A percentile compares a stretch with the other conserved stretches of the same genome.
These are phyloP conservation scores for Phoxinus phoxinus DNA, from an alignment of 2,113 vertebrate genomes.

Conservation along the genomic window DNA sequence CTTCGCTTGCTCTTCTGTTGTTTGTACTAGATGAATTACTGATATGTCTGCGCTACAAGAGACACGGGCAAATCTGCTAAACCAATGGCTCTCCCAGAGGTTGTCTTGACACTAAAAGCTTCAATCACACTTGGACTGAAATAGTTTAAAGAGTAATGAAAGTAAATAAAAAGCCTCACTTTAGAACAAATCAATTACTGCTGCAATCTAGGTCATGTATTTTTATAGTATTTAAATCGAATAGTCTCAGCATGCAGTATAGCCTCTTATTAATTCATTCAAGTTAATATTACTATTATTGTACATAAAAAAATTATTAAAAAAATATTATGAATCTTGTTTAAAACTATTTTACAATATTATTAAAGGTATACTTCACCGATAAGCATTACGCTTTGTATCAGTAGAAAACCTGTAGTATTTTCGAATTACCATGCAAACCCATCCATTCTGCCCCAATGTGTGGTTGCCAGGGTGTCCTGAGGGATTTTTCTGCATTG, in stretches of 20 bases:
- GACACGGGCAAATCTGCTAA: slow-evolving; percentile 75
- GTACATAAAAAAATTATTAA: neutral
- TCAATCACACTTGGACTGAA: slow-evolving; percentile 12
- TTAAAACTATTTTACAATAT: neutral
- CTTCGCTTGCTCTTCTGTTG: slow-evolving; percentile 68
- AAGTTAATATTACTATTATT: neutral
- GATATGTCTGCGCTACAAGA: slow-evolving; percentile 69
- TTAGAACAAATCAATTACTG: neutral
- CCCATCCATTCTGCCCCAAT: no score
- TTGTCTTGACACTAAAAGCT: slow-evolving; percentile 62
- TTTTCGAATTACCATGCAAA: no score
- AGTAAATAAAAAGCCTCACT: slow-evolving; percentile 2
- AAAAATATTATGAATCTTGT: neutral
- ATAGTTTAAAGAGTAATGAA: neutral
- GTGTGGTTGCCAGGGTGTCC: neutral
- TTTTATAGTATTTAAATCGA: neutral
- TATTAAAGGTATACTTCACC: no score
- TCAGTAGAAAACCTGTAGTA: no score
- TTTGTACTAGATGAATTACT: slow-evolving; percentile 78
- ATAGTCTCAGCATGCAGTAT: neutral
- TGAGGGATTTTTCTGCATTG: neutral
- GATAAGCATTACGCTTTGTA: no score
- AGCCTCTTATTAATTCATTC: neutral
- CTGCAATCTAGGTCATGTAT: neutral
- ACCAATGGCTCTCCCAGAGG: slow-evolving; percentile 71